Percentiles rank a stretch among this genome's conserved stretches.
Conservation (phyloP, 2,888 invertebrate species). For the Kryphioiulus occultus region DNA sequence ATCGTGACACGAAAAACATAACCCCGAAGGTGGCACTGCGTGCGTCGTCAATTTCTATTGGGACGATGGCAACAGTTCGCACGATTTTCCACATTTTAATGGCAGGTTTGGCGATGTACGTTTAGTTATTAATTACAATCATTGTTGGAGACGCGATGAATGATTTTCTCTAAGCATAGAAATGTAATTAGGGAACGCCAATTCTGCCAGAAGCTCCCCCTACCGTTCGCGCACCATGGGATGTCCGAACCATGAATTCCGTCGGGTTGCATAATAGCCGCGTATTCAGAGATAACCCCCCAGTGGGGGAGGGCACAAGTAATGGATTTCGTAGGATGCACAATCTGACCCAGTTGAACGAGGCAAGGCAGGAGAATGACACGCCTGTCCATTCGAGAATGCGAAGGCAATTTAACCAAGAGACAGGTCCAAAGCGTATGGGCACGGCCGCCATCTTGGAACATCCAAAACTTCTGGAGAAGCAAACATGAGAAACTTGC, state of each 20-base stretch:
- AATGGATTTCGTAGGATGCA: slow-evolving; percentile 7
- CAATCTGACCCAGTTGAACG: background rate
- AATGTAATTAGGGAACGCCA: slow-evolving; percentile 17
- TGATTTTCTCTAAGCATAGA: slow-evolving; percentile 9
- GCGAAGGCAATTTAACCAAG: background rate
- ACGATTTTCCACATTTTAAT: background rate
- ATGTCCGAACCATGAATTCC: background rate
- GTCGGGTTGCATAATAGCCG: slow-evolving; percentile 2
- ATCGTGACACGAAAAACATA: slow-evolving; percentile 8
- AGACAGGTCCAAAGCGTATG: background rate
- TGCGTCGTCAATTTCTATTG: background rate
- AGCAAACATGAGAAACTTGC: too few species aligned
- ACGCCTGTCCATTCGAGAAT: background rate
- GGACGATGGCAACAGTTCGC: slow-evolving; percentile 4
- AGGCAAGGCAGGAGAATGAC: background rate
- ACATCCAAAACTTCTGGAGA: too few species aligned
- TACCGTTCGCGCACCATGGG: slow-evolving; percentile 1
- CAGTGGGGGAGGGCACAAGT: slow-evolving; percentile 13
- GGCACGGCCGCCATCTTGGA: background rate
- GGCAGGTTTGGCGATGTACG: background rate
- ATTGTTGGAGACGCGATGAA: slow-evolving; percentile 15
- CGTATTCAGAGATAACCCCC: background rate
- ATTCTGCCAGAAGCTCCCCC: slow-evolving; percentile 12
- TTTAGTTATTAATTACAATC: slow-evolving; percentile 21
- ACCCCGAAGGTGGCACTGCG: slow-evolving; percentile 12